These are phyloP conservation scores for Lepidocolaptes lacrymiger DNA, from an alignment of 2,797 vertebrate species.

Conservation along the genomic window DNA sequence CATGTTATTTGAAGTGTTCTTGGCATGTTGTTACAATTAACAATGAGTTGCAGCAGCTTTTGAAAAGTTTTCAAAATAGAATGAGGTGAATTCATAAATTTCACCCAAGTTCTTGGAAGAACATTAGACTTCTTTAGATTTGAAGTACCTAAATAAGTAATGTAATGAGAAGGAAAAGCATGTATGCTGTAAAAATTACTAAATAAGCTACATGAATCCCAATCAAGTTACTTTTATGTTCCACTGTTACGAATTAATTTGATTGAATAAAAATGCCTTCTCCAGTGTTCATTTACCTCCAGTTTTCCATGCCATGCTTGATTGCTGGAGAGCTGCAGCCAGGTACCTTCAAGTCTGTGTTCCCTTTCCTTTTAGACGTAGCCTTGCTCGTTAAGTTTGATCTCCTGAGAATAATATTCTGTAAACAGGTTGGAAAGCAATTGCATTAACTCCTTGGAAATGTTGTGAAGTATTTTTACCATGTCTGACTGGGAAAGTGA, in stretches of 20 bases:
- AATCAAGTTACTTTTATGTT: slow-evolving; percentile 6
- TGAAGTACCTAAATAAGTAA: not conserved
- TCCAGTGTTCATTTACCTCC: not conserved
- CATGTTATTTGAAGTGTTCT: not conserved
- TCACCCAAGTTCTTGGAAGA: not conserved
- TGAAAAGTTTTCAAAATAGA: not conserved
- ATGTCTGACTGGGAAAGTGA: not conserved
- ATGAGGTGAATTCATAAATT: not conserved
- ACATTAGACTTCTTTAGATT: not conserved
- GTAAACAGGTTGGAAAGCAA: slow-evolving; percentile 1
- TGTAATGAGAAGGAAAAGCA: not conserved
- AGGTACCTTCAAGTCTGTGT: not conserved
- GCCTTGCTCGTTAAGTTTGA: not conserved
- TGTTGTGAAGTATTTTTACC: not conserved
- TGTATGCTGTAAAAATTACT: slow-evolving; percentile 5
- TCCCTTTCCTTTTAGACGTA: not conserved
- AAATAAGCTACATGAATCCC: not conserved
- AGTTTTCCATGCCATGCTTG: not conserved
- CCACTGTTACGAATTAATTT: not conserved
- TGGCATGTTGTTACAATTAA: not conserved
- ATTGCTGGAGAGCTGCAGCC: not conserved
- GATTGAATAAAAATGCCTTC: slow-evolving; percentile 10
- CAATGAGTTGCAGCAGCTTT: not conserved
- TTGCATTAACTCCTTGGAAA: not conserved
- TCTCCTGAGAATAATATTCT: not conserved